Base-by-base conservation (phyloP, 2,797 vertebrate genomes). In the Diplodus puntazzo region DNA sequence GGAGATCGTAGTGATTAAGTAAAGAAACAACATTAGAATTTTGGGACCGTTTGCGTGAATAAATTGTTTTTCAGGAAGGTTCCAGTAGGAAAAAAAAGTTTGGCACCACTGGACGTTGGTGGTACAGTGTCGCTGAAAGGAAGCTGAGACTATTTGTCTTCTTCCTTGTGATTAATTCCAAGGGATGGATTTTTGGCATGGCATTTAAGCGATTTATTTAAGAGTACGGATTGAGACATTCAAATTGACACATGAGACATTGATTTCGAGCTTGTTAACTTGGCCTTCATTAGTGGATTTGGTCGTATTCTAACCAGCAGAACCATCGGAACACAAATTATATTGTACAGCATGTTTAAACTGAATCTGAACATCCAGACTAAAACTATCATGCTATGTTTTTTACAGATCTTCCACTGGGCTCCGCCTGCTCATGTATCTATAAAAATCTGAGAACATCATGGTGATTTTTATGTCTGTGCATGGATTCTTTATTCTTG, bases 271-370 rank as follows among this genome's bases (percentile, higher is more conserved):
- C 8, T 53, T 21, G 3, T 30, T 30, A 3, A 30, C 30, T 30
- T 30, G 30, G 45, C 16, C 43, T 27, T 25, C 11, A 16, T 25
- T 17, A 63, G 21, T 1, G 13, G 7, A 21, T 66, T 3, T 42
- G 30, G 14, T 23, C 23, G 11, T 14, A 0, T 54, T 45, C 21
- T 9, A 39, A 34, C 23, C 46, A 30, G 11, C 1, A 34, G 25
- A 18, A 18, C 11, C 11, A 20, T 11, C 12, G 4, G 27, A 20
- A 18, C 17, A 20, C 60, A 69, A 62, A 39, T 16, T 49, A 65
- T 52, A 61, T 23, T 42, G 69, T 25, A 42, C 3, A 5, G 8
- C 49, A 54, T 63, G 27, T 74, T 52, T 23, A 62, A 66, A 73
- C 49, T 3, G 0, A 65, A 43, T 17, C n/a, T 7, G 12, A 80